phyloP scores from a whole-genome alignment of 2,888 invertebrate genomes.

The Timema podura region DNA sequence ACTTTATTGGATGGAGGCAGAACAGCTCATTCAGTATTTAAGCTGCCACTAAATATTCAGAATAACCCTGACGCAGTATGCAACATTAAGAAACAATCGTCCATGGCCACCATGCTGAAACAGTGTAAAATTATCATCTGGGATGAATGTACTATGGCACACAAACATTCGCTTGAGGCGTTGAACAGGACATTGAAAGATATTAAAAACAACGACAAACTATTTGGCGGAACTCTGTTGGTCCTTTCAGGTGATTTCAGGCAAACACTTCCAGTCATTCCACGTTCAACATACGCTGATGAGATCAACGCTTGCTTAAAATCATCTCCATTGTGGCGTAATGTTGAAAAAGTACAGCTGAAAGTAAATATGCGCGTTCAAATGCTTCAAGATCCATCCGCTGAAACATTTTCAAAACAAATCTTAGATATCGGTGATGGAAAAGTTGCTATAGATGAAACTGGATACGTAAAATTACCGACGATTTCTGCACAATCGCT shows the following conservation, averaged over 20 bases:
- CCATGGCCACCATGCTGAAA: slow-evolving; percentile 1
- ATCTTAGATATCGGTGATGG: slow-evolving; percentile 19
- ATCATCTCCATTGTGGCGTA: slow-evolving; percentile 6
- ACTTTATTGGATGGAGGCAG: slow-evolving; percentile 11
- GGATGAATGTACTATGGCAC: slow-evolving; percentile 16
- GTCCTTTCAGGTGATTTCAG: slow-evolving; percentile 16
- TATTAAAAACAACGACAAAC: slow-evolving; percentile 1
- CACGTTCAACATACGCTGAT: slow-evolving; percentile 13
- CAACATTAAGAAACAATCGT: slow-evolving; percentile 3
- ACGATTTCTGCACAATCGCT: slow-evolving; percentile 17
- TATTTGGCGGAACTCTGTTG: slow-evolving; percentile 13
- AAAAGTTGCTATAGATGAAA: slow-evolving; percentile 17
- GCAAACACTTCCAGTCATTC: slow-evolving; percentile 21
- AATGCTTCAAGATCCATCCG: slow-evolving; percentile 9
- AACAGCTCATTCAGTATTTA: slow-evolving; percentile 7
- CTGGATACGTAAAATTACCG: slow-evolving; percentile 15
- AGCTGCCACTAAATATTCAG: slow-evolving; percentile 6
- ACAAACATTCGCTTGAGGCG: slow-evolving; percentile 11
- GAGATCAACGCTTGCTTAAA: slow-evolving; percentile 14
- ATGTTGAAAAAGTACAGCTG: background rate
- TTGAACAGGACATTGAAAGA: background rate
- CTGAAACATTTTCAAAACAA: slow-evolving; percentile 16
- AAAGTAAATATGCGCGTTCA: slow-evolving; percentile 12
- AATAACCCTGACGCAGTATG: slow-evolving; percentile 7
- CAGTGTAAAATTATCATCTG: slow-evolving; percentile 7